Base-by-base conservation (phyloP, 1,140 invertebrate species). In the Drosophila subobscura region DNA sequence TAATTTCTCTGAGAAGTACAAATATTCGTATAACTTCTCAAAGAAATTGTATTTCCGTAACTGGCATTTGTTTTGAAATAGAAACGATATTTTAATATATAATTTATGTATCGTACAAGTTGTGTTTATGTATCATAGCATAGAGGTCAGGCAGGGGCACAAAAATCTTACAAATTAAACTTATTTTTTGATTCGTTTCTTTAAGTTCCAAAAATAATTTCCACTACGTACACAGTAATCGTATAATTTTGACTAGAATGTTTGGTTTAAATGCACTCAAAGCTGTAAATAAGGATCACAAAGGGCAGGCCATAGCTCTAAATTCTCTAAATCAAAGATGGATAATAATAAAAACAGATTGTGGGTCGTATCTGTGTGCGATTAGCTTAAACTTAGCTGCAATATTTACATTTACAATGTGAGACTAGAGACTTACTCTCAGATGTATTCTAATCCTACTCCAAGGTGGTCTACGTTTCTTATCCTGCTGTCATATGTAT, bases 211-310 rank as follows among this genome's bases (percentile, higher is more conserved):
- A 67, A 50, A 67, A 50, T 47, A 68, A 68, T 68, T 68, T 68
- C 20, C 63, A 67, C 65, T 66, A 33, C 29, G 10, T 33, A 33
- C 29, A 33, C 16, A 20, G 16, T 20, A 20, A 20, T 20, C 16
- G 8, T 33, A 64, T 44, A 40, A 33, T 74, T 58, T 74, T 66
- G 72, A 74, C 71, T 74, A 74, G 59, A 74, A 74, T 74, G 29
- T 33, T 33, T 3, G 3, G 3, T 73, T 72, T 68, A 57, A 71
- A 54, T 73, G 57, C 37, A 46, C 44, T 29, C 8, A 7, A 73
- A 65, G 47, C 46, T 22, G 40, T 55, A 73, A 73, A 72, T 72
- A 44, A 73, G 45, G 58, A 72, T 73, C 71, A 74, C 71, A 74
- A 66, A 65, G 58, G 29, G 51, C 42, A 66, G 29, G 51, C 49